Evolutionary conservation across 2,888 invertebrate species (phyloP).

Genomic region (Druceiella hillmani): DNA sequence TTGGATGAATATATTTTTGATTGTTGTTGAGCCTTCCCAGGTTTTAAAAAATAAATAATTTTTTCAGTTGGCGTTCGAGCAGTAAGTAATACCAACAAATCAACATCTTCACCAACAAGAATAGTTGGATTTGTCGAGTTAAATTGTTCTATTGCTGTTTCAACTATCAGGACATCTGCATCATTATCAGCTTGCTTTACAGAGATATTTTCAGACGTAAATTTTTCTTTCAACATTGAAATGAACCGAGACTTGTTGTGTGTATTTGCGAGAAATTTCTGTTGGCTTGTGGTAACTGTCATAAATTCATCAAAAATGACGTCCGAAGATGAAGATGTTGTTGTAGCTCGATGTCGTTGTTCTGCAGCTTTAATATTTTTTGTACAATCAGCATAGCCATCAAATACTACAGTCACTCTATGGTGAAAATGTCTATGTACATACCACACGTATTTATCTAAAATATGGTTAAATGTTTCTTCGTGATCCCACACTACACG

Average conservation of each 20-base stretch:
- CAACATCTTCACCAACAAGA: conserved; percentile 5
- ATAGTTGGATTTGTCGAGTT: too few species aligned
- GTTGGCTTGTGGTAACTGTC: conserved; percentile 25
- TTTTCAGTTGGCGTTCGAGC: conserved; percentile 22
- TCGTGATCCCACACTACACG: conserved; percentile 25
- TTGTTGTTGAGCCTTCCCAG: conserved; percentile 21
- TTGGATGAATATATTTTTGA: conserved; percentile 23
- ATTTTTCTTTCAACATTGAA: conserved; percentile 24
- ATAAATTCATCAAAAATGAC: conserved; percentile 27
- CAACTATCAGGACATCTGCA: conserved; percentile 26
- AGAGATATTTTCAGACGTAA: conserved; percentile 26
- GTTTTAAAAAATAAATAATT: conserved; percentile 24
- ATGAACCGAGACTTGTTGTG: conserved; percentile 30
- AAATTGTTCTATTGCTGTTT: conserved; percentile 23
- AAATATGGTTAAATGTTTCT: too few species aligned
- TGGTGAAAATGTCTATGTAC: conserved; percentile 24
- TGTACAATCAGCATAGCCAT: conserved; percentile 26
- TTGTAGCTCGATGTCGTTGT: conserved; percentile 21
- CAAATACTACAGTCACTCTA: conserved; percentile 27
- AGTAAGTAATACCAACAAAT: conserved; percentile 21
- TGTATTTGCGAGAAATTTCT: conserved; percentile 27
- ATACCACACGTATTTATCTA: conserved; percentile 24
- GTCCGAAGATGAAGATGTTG: conserved; percentile 26
- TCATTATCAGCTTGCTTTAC: conserved; percentile 27
- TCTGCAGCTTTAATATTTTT: conserved; percentile 26